Conservation (phyloP, 2,113 vertebrate genomes). For the Alosa alosa region DNA sequence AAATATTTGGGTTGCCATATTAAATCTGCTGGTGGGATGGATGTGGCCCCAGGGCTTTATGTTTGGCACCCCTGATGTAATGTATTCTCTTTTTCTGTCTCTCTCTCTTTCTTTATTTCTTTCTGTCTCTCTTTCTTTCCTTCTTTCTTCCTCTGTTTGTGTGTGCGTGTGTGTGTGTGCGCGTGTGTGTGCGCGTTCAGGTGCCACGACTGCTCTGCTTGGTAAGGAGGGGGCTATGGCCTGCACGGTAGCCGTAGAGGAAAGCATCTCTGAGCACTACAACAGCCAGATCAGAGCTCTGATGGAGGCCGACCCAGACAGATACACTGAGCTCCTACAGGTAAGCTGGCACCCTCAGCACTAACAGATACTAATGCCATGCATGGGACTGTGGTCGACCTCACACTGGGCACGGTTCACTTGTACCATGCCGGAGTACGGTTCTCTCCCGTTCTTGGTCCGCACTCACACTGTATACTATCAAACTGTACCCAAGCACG, state of each 20-base stretch:
- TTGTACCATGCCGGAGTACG: too few relatives aligned
- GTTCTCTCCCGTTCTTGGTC: too few relatives aligned
- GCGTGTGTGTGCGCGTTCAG: constrained; percentile 69
- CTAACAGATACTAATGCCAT: background rate
- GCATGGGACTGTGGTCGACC: too few relatives aligned
- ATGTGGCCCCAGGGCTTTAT: too few relatives aligned
- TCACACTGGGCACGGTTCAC: too few relatives aligned
- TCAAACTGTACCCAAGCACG: too few relatives aligned
- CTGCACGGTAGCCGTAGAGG: constrained; percentile 94
- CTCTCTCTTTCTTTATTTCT: background rate
- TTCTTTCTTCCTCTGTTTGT: background rate
- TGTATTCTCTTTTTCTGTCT: background rate
- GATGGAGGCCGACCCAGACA: constrained; percentile 86
- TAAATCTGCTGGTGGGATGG: too few relatives aligned
- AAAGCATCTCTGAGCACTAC: constrained; percentile 91
- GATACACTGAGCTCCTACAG: constrained; percentile 84
- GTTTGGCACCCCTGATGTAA: too few relatives aligned
- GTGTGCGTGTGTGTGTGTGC: background rate
- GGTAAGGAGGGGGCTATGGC: constrained; percentile 94
- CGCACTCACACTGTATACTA: too few relatives aligned
- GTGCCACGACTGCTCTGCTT: constrained; percentile 86
- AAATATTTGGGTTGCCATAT: too few relatives aligned
- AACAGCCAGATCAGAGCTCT: constrained; percentile 92
- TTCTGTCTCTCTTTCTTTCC: too few relatives aligned
- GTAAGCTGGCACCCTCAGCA: constrained; percentile 59